Evolutionary conservation across 2,888 invertebrate species (phyloP).

Genomic region (Dorcus hopei): DNA sequence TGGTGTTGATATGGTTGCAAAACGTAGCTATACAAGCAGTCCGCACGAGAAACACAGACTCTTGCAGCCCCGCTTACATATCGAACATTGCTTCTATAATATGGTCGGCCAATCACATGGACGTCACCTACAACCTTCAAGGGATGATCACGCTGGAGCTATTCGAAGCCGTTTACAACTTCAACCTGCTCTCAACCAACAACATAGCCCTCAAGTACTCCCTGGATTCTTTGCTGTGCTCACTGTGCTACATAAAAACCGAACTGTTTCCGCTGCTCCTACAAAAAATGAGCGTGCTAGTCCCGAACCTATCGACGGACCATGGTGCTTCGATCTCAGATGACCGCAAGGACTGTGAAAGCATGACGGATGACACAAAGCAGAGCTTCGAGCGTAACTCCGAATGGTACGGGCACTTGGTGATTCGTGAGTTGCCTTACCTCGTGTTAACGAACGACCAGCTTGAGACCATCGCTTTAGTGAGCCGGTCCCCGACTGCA

Average conservation of each 20-base stretch:
- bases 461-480: constrained; percentile 73
- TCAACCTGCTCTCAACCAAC: constrained; percentile 69
- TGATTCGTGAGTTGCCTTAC: constrained; percentile 55
- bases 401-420: constrained; percentile 59
- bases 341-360: constrained; percentile 56
- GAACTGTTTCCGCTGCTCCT: constrained; percentile 72
- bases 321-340: constrained; percentile 58
- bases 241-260: constrained; percentile 80
- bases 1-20: constrained; percentile 72
- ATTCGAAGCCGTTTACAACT: constrained; percentile 73
- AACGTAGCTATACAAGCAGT: constrained; percentile 54
- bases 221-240: constrained; percentile 82
- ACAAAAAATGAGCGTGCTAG: constrained; percentile 66
- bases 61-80: constrained; percentile 57
- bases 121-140: constrained; percentile 61
- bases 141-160: constrained; percentile 70
- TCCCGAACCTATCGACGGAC: constrained; percentile 53
- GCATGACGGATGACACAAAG: constrained; percentile 71
- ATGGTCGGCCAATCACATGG: constrained; percentile 68
- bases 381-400: constrained; percentile 49
- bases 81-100: constrained; percentile 81
- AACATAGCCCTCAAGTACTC: constrained; percentile 75
- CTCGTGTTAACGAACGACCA: constrained; percentile 61
- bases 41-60: constrained; percentile 38
- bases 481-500: constrained; percentile 77